These are phyloP conservation scores for Coregonus ussuriensis DNA, from an alignment of 2,797 vertebrate species.

Conservation along the genomic window DNA sequence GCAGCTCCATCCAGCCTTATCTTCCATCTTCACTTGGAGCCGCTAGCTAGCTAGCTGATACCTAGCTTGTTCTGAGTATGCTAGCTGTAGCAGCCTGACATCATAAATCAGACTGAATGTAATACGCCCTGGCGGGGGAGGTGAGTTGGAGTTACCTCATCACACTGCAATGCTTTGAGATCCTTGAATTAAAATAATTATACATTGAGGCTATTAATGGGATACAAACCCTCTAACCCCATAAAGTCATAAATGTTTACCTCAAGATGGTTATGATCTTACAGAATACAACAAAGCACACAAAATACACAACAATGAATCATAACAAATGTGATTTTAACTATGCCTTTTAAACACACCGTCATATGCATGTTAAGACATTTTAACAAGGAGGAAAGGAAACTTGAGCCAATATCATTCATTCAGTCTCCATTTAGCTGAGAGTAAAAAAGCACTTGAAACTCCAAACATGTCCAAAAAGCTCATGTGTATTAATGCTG, in stretches of 20 bases:
- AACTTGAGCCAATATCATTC: conserved; percentile 25
- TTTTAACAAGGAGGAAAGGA: conserved; percentile 43
- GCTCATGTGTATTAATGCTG: conserved; percentile 26
- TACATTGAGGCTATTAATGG: conserved; percentile 21
- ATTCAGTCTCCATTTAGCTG: conserved; percentile 28
- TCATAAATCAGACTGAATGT: conserved; percentile 55
- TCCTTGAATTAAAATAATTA: conserved; percentile 39
- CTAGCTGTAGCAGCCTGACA: conserved; percentile 42
- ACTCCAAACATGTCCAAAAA: conserved; percentile 19
- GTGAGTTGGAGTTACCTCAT: conserved; percentile 37
- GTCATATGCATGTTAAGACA: conserved; percentile 24
- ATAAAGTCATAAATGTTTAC: conserved; percentile 19
- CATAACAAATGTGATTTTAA: conserved; percentile 23
- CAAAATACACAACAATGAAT: conserved; percentile 9
- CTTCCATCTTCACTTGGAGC: conserved; percentile 13
- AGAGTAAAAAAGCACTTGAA: conserved; percentile 25
- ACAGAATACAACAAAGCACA: background rate
- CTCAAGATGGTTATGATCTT: background rate
- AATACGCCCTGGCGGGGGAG: conserved; percentile 42
- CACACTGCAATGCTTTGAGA: conserved; percentile 20
- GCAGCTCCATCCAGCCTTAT: conserved; percentile 5
- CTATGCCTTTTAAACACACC: conserved; percentile 22
- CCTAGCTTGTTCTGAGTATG: conserved; percentile 35
- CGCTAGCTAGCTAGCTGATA: background rate
- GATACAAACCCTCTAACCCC: conserved; percentile 20